Conservation (phyloP, 2,797 vertebrate genomes). For the Syngnathus rostellatus region DNA sequence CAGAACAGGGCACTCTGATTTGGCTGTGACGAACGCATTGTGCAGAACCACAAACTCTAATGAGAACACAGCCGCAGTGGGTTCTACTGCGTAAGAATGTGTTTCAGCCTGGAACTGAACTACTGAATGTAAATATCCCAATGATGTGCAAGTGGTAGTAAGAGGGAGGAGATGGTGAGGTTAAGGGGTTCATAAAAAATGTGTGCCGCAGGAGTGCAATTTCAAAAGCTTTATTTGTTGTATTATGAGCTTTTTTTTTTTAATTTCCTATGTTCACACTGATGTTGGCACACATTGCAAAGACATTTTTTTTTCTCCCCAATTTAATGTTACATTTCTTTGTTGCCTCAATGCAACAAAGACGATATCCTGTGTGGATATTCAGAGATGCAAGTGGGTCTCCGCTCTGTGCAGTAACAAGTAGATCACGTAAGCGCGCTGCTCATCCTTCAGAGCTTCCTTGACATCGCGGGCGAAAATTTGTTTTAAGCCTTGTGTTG, state of each 20-base stretch:
- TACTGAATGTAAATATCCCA: constrained; percentile 70
- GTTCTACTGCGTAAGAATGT: constrained; percentile 44
- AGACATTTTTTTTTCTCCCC: constrained; percentile 13
- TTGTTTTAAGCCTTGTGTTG: background rate
- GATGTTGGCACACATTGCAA: constrained; percentile 9
- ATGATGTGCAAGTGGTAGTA: constrained; percentile 9
- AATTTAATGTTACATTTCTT: constrained; percentile 12
- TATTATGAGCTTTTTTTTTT: constrained; percentile 16
- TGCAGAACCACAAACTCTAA: constrained; percentile 32
- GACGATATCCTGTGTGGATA: constrained; percentile 42
- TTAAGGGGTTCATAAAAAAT: constrained; percentile 5
- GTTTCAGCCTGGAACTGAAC: constrained; percentile 42
- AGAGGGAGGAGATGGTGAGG: background rate
- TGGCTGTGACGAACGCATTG: constrained; percentile 22
- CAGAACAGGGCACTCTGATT: constrained; percentile 14
- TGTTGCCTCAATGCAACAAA: constrained; percentile 37
- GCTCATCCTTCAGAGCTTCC: background rate
- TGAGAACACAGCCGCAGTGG: constrained; percentile 19
- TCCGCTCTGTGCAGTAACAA: background rate
- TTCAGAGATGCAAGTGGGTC: background rate
- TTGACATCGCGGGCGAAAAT: background rate
- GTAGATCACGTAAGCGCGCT: background rate
- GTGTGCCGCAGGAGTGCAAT: constrained; percentile 60
- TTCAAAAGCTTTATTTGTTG: constrained; percentile 59
- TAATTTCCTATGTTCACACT: constrained; percentile 16